Percentiles rank a stretch among this genome's conserved stretches.
Conservation (phyloP, 2,797 vertebrate species). For the Acomys russatus region DNA sequence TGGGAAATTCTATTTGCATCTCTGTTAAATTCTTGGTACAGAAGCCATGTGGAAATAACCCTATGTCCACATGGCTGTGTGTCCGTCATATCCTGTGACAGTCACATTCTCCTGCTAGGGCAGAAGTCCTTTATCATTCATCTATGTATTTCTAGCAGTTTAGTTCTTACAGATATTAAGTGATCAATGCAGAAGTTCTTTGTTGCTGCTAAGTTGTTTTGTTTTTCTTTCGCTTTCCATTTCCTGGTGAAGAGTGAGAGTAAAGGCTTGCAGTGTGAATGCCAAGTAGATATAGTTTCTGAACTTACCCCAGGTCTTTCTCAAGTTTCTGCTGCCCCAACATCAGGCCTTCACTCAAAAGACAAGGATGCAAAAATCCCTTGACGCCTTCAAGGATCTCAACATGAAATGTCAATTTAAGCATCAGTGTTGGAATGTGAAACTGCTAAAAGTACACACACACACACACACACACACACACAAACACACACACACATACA, state of each 20-base stretch:
- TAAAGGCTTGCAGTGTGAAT: background rate
- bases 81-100: background rate
- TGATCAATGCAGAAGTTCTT: background rate
- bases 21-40: background rate
- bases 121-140: background rate
- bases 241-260: background rate
- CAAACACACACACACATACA: no score
- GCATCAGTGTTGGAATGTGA: background rate
- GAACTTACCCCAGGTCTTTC: background rate
- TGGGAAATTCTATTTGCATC: background rate
- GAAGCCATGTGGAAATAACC: background rate
- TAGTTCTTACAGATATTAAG: constrained; percentile 1
- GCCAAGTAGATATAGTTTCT: background rate
- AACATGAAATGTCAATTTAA: background rate
- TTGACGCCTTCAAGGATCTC: background rate
- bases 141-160: constrained; percentile 7
- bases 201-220: background rate
- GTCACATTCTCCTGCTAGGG: background rate
- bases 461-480: no score
- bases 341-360: background rate
- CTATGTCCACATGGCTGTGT: fast-evolving
- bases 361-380: background rate
- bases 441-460: background rate
- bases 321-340: background rate
- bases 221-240: background rate